Percentiles rank a stretch among this genome's conserved stretches.
Conservation (phyloP, 2,888 invertebrate species). For the Leptopilina myrica region DNA sequence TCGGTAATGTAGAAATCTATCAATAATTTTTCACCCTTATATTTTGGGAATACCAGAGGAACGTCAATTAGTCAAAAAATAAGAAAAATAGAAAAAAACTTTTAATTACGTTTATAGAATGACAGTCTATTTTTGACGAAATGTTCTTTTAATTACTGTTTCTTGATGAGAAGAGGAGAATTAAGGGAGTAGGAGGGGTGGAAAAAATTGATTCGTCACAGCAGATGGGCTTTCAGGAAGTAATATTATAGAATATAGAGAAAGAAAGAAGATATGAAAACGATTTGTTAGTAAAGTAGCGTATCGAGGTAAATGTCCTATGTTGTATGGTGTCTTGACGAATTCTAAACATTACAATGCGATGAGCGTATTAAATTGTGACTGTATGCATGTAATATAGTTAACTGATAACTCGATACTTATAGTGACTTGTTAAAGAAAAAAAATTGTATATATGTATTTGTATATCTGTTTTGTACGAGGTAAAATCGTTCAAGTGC, state of each 20-base stretch:
- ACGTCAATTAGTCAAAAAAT: too few relatives aligned
- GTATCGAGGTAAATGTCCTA: slow-evolving; percentile 27
- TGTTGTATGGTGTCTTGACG: background rate
- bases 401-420: too few relatives aligned
- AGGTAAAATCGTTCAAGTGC: slow-evolving; percentile 54
- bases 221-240: background rate
- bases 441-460: slow-evolving; percentile 57
- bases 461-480: slow-evolving; percentile 11
- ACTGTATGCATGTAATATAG: background rate
- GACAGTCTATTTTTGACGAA: too few relatives aligned
- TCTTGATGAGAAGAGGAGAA: too few relatives aligned
- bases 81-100: too few relatives aligned
- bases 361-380: background rate
- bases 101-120: too few relatives aligned
- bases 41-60: too few relatives aligned
- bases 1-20: too few relatives aligned
- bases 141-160: too few relatives aligned
- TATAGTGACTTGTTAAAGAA: slow-evolving; percentile 54
- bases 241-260: background rate
- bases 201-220: too few relatives aligned
- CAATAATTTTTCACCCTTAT: too few relatives aligned
- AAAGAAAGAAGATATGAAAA: slow-evolving; percentile 1
- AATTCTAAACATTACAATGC: background rate
- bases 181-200: too few relatives aligned
- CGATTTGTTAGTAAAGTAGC: background rate